Base-by-base conservation (phyloP, 2,113 vertebrate genomes). In the Trichomycterus rosablanca region DNA sequence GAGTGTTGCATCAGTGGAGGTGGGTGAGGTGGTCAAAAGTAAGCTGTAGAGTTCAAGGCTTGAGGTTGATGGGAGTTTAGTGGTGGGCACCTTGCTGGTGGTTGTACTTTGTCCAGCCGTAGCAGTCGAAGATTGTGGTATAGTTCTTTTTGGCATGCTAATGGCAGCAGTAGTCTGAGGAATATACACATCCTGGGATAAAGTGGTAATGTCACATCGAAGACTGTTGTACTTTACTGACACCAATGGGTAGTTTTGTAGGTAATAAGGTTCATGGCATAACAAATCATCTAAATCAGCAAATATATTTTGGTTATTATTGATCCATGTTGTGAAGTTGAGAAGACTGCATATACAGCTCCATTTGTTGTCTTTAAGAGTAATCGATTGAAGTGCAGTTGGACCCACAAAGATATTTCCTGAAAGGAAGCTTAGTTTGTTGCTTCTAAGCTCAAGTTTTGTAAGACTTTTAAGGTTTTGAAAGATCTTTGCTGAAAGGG, bases 321-420 rank as follows among this genome's bases (percentile, higher is more conserved):
- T 78, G 8, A 94, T 80, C 93, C 94, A 95, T 19, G 62, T 59
- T 7, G 26, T 78, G 35, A 94, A 78, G 5, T 63, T 84, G 73
- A 81, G 55, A 37, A 95, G 89, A 19, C 64, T 67, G 66, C 93
- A 96, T 56, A 81, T 74, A 0, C 93, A 97, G 28, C 79, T 74
- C 93, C 93, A 97, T 28, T 76, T 87, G 66, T 95, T 95, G 14
- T 42, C 7, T 0, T 82, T 77, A 37, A 97, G 77, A 54, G 2
- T 39, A 19, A 89, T 59, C n/a, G 0, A 2, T 3, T 0, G 55
- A 39, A 84, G 57, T 6, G 0, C 8, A 18, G 2, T 8, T 40
- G 73, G 74, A 44, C 66, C 67, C 10, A 18, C 46, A 40, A 89
- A 84, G 48, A 77, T 71, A 18, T 76, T 63, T 46, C 74, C 81